Conservation (phyloP, 2,797 vertebrate species). For the Darevskia nairensis region DNA sequence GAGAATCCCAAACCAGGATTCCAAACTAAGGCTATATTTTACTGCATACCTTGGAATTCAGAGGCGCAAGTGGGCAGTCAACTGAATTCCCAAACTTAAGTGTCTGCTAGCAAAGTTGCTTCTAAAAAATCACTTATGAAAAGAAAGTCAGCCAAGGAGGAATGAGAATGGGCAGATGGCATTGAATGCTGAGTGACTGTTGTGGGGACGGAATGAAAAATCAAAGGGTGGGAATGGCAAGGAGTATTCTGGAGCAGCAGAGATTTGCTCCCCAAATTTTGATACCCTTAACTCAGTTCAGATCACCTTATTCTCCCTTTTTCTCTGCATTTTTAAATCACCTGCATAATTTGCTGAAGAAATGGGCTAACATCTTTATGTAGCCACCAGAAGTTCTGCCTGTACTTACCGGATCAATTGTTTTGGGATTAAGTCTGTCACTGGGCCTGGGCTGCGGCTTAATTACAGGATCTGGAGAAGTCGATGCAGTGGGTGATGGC, state of each 20-base stretch:
- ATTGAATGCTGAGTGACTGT: background rate
- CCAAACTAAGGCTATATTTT: background rate
- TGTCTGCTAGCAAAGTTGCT: background rate
- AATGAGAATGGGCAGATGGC: background rate
- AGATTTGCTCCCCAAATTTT: no score
- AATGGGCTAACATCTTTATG: background rate
- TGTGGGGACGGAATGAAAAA: background rate
- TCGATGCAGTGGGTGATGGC: constrained; percentile 18
- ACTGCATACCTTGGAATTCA: background rate
- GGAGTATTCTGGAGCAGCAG: background rate
- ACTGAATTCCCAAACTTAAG: background rate
- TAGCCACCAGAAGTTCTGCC: background rate
- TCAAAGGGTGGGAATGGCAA: background rate
- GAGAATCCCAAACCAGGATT: no score
- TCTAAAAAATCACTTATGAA: background rate
- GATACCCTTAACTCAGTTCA: background rate
- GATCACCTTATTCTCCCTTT: background rate
- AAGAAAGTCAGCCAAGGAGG: background rate
- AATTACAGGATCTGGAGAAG: constrained; percentile 56
- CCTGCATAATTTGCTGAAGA: background rate
- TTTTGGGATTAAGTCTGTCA: constrained; percentile 84
- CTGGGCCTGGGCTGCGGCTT: constrained; percentile 77
- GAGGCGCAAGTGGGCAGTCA: background rate
- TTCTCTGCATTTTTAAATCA: background rate
- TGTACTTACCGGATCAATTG: constrained; percentile 81